Base-by-base conservation (phyloP, 2,113 vertebrate species). In the Laterallus jamaicensis region DNA sequence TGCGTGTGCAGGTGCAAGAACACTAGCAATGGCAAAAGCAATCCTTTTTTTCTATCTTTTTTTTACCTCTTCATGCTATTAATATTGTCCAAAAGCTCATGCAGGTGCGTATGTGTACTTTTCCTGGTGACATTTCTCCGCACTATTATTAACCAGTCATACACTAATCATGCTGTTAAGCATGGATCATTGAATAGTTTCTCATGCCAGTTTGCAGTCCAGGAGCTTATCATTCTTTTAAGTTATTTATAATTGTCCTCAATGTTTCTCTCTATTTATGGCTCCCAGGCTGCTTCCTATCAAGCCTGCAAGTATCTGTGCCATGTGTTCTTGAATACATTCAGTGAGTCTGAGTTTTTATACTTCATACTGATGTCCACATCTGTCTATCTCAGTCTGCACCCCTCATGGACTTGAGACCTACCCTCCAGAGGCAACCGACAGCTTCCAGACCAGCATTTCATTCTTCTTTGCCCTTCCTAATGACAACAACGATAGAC, bases 71-170 rank as follows among this genome's bases (percentile, higher is more conserved):
- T 91, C 60, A 11, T 79, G 29, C 32, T 44, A 22, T n/a, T 84
- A 68, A 40, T 91, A 60, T 63, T 68, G 66, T 66, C 50, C 70
- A 89, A 78, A 91, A 50, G 39, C 66, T 93, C 73, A 37, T 73
- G 74, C 81, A 95, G 94, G 81, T 95, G 80, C 76, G 18, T 35
- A 39, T 4, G 3, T 75, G 47, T 82, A n/a, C 49, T 87, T 92
- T 87, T 92, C 66, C 26, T 32, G 20, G 69, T 76, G 89, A 91
- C 77, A 81, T 93, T 96, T 91, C 77, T 68, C 74, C 2, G 4
- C 69, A 86, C 74, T 87, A 37, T 58, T 95, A 96, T 96, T 97
- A 96, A 87, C 88, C 74, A 95, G 89, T 92, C 93, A 91, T 92
- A 92, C 83, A 60, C 83, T 95, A 92, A 95, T 94, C 81, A 68